Conservation (phyloP, 2,888 invertebrate genomes). For the Mesoligia furuncula region DNA sequence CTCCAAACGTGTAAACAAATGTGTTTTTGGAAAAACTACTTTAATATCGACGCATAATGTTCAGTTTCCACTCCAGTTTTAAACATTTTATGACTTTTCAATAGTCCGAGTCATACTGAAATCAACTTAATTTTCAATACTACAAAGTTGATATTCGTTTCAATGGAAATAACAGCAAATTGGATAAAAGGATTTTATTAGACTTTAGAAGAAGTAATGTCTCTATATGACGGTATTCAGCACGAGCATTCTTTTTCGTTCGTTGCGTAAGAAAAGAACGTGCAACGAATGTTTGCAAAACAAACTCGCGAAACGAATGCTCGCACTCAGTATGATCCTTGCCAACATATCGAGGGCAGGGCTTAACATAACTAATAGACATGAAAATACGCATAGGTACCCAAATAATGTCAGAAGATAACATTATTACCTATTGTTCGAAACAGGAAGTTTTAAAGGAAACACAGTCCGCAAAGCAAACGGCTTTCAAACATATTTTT, state of each 20-base stretch:
- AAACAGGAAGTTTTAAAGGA: not conserved
- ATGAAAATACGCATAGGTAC: no score
- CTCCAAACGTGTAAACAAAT: no score
- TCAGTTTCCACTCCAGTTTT: no score
- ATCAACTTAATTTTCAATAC: no score
- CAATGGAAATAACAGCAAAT: no score
- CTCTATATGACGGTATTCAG: not conserved
- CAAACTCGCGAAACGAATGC: not conserved
- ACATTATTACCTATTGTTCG: not conserved
- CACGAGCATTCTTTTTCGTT: not conserved
- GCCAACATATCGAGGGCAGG: not conserved
- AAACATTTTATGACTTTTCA: no score
- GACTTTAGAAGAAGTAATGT: not conserved
- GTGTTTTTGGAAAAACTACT: no score
- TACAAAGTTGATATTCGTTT: no score
- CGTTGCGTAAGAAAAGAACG: not conserved
- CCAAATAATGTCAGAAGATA: not conserved
- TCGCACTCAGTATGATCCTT: not conserved
- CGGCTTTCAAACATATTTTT: not conserved
- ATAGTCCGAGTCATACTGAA: no score
- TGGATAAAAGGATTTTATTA: no score
- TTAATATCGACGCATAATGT: no score
- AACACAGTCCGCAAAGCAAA: not conserved
- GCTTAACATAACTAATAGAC: not conserved
- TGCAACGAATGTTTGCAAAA: not conserved